phyloP scores from a whole-genome alignment of 2,113 vertebrate genomes.

The Sciurus niger region DNA sequence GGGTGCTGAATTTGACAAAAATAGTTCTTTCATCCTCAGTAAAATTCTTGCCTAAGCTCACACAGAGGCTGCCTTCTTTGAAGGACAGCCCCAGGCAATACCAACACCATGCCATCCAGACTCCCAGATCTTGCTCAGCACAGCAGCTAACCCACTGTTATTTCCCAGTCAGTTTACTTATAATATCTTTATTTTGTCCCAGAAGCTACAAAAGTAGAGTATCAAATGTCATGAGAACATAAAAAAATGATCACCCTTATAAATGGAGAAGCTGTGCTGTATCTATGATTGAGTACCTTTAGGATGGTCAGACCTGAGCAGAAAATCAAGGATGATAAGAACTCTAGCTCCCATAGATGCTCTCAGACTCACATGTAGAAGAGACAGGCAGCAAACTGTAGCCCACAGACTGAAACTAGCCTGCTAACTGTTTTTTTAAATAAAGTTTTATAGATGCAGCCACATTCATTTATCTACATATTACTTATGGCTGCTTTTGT shows the following conservation, averaged over 20 bases:
- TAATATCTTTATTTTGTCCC: conserved; percentile 37
- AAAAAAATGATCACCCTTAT: not conserved
- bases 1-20: conserved; percentile 67
- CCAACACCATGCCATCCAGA: not conserved
- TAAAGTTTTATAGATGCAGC: not conserved
- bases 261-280: not conserved
- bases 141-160: not conserved
- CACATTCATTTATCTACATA: not conserved
- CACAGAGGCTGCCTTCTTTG: not conserved
- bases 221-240: not conserved
- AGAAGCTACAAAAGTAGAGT: not conserved
- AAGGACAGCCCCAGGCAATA: not conserved
- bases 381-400: fast-evolving
- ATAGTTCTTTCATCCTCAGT: conserved; percentile 39
- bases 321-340: not conserved
- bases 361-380: not conserved
- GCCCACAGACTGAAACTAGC: not conserved
- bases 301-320: not conserved
- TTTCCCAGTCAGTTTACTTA: not conserved
- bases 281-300: not conserved
- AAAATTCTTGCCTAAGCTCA: conserved; percentile 45
- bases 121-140: not conserved
- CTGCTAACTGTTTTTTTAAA: not conserved
- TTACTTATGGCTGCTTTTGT: not conserved
- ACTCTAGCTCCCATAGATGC: fast-evolving